Base-by-base conservation (phyloP, 2,797 vertebrate genomes). In the Sebastes baramenuke region DNA sequence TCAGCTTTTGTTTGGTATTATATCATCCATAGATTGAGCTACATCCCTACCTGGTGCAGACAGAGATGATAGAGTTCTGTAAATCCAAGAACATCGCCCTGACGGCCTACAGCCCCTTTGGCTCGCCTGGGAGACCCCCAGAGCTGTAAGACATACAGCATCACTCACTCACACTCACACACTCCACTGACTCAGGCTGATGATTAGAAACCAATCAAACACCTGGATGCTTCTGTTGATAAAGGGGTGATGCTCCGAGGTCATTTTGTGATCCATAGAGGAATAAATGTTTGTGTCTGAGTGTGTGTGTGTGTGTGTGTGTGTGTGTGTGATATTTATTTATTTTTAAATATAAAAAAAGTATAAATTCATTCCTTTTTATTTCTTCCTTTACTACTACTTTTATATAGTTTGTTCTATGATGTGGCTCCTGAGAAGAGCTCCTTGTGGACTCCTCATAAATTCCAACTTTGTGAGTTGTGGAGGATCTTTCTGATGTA, bases 11-110 rank as follows among this genome's bases (percentile, higher is more conserved):
- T 62, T 56, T 67, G 5, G 8, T 56, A 25, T n/a, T 29, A 10
- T 62, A 1, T 49, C 29, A 0, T 56, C 56, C 30, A 16, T 27
- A 96, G 95, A 93, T 96, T 76, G 96, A 96, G 88, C 91, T 96
- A 0, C 95, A 96, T 83, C 96, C 95, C 2, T 96, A 96, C 91
- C 46, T 96, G 82, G 89, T 92, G 36, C 95, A 96, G 89, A 69
- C 87, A 0, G 94, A 96, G 2, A 78, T 96, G 85, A 87, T 94
- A 0, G 89, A 95, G 30, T 96, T 93, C 79, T 96, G 96, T 58
- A 92, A 89, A 73, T 92, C 94, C 32, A 94, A 84, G 61, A 94
- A 93, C 89, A 95, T 96, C 12, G 75, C 77, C 14, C 90, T 96
- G 69, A 95, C 92, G 0, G 95, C 96, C 52, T 93, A 85, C 92